phyloP scores from a whole-genome alignment of 1,140 invertebrate species.

The Melanaphis sacchari region DNA sequence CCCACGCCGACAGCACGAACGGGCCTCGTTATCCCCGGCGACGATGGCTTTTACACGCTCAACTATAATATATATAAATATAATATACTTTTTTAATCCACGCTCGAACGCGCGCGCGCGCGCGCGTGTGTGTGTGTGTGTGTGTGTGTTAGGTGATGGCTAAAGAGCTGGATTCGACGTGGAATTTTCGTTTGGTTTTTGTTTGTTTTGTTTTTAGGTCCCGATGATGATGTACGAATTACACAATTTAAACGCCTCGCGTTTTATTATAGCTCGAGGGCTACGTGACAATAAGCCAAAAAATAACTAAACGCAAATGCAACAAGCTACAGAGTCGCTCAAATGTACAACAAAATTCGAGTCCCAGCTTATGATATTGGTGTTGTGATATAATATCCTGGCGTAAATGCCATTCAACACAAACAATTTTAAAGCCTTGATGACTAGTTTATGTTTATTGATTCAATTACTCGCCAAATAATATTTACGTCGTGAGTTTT shows the following conservation, averaged over 20 bases:
- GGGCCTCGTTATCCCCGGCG: constrained; percentile 20
- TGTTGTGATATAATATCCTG: neutral
- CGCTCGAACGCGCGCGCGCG: no score
- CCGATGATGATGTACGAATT: neutral
- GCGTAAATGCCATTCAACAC: neutral
- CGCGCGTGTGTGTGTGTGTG: neutral
- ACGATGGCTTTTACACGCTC: neutral
- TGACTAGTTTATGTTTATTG: no score
- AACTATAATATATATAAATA: neutral
- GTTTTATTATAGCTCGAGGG: neutral
- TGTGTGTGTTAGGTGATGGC: neutral
- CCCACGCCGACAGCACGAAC: neutral
- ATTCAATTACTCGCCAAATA: neutral
- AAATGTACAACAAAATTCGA: neutral
- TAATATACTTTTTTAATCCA: neutral
- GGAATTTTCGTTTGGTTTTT: neutral
- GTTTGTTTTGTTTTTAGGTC: neutral
- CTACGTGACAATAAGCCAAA: neutral
- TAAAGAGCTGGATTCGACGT: neutral
- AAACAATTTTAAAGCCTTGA: neutral
- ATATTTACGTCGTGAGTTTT: neutral
- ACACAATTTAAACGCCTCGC: neutral
- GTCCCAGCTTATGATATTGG: neutral
- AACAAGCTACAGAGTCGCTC: neutral
- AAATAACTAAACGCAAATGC: neutral